phyloP scores from a whole-genome alignment of 2,113 vertebrate species.

The Rhadina sibilatrix region DNA sequence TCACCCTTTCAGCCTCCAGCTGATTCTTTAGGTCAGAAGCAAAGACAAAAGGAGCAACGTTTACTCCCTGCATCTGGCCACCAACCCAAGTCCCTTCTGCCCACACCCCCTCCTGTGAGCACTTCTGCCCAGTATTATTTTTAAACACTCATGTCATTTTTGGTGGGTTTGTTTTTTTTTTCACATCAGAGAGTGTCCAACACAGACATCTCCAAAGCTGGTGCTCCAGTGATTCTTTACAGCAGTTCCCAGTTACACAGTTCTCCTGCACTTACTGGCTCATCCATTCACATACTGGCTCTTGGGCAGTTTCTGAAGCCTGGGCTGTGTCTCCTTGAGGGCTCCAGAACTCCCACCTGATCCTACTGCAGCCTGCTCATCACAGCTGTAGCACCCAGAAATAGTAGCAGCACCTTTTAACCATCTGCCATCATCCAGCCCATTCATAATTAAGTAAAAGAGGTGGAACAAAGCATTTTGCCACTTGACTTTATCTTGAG shows the following conservation, averaged over 20 bases:
- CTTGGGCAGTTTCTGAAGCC: neutral
- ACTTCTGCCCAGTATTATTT: neutral
- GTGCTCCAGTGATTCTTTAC: neutral
- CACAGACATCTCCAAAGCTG: neutral
- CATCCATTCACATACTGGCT: neutral
- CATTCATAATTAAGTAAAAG: neutral
- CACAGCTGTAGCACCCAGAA: neutral
- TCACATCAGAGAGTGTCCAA: neutral
- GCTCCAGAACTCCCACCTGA: neutral
- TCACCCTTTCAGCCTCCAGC: neutral
- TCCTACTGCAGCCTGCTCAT: neutral
- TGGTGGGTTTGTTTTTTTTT: neutral
- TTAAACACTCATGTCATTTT: neutral
- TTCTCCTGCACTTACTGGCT: neutral
- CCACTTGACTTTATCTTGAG: neutral
- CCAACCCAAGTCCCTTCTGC: neutral
- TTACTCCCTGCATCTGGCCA: neutral
- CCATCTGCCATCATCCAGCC: neutral
- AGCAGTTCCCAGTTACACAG: neutral
- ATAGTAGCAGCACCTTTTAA: neutral
- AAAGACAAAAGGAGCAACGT: neutral
- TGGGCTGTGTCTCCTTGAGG: neutral
- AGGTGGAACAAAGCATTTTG: neutral
- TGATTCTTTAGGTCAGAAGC: neutral
- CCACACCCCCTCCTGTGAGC: neutral